Base-by-base conservation (phyloP, 1,140 invertebrate genomes). In the Tetranychus cinnabarinus region DNA sequence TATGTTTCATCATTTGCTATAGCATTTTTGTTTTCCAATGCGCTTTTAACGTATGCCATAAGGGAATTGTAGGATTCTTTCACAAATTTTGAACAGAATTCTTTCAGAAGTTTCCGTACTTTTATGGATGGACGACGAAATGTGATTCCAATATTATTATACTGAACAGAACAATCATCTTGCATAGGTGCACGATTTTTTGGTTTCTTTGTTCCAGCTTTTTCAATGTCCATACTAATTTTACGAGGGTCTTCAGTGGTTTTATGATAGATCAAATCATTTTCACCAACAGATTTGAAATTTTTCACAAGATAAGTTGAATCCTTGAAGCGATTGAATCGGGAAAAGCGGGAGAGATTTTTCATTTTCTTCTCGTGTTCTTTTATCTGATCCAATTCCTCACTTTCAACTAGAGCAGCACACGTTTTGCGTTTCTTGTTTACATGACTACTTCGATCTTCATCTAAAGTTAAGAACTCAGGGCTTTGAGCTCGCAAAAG, bases 1-100 rank as follows among this genome's bases (percentile, higher is more conserved):
- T 92, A 91, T 8, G 84, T 85, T 69, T 92, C 86, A 75, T 97
- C 91, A 69, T 88, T 73, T 35, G 64, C 76, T 64, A 78, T 80
- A 55, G 78, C 77, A 68, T 77, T 78, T 2, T 78, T 76, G 58
- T 81, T 73, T 13, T 77, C 74, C 50, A 88, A 71, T 36, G 77
- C 76, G 68, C 81, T 77, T 70, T 82, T 85, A 0, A 87, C 82
- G 68, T 82, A 77, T 69, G 78, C 78, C 88, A 92, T 91, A 23
- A 87, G 72, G n/a, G 81, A 78, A 72, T 97, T 97, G 73, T 95
- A 97, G 61, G 84, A 84, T 31, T 82, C 86, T 68, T 85, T 84
- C 57, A 97, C 72, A 72, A 96, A 90, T 73, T 92, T 86, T 56
- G 86, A 79, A 73, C 88, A 96, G 72, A 95, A 95, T 69, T 96